These are phyloP conservation scores for Ellobius talpinus DNA, from an alignment of 2,113 vertebrate species.

Conservation along the genomic window DNA sequence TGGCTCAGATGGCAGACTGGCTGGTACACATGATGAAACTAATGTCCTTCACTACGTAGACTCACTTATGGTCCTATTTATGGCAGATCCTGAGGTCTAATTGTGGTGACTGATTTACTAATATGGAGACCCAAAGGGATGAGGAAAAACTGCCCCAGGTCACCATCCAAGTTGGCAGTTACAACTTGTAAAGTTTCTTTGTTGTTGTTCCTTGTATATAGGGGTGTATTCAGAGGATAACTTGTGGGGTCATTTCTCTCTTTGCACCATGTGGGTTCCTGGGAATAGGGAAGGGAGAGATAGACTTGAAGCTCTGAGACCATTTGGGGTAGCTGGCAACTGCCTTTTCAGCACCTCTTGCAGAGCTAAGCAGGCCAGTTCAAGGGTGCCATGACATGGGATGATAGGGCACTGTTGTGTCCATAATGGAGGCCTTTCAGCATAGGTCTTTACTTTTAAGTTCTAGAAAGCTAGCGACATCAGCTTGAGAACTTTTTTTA, in stretches of 20 bases:
- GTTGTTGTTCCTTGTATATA: background rate
- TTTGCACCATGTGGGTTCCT: background rate
- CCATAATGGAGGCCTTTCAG: background rate
- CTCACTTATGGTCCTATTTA: background rate
- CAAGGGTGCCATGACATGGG: background rate
- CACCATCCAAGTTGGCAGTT: background rate
- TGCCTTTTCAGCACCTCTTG: background rate
- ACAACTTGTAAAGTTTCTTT: background rate
- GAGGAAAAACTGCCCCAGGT: background rate
- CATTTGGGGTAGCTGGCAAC: slow-evolving; percentile 2
- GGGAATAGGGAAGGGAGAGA: background rate
- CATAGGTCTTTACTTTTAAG: slow-evolving; percentile 29
- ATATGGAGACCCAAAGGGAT: background rate
- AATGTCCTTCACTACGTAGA: background rate
- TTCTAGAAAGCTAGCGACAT: slow-evolving; percentile 40
- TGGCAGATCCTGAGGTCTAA: background rate
- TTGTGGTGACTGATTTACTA: background rate
- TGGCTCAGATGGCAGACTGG: background rate
- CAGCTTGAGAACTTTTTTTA: background rate
- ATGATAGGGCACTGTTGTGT: background rate
- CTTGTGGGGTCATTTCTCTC: background rate
- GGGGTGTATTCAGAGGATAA: background rate
- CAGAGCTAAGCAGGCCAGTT: background rate
- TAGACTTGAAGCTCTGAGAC: background rate
- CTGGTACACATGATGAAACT: background rate